phyloP scores from a whole-genome alignment of 2,113 vertebrate genomes.

The Macrotus californicus region DNA sequence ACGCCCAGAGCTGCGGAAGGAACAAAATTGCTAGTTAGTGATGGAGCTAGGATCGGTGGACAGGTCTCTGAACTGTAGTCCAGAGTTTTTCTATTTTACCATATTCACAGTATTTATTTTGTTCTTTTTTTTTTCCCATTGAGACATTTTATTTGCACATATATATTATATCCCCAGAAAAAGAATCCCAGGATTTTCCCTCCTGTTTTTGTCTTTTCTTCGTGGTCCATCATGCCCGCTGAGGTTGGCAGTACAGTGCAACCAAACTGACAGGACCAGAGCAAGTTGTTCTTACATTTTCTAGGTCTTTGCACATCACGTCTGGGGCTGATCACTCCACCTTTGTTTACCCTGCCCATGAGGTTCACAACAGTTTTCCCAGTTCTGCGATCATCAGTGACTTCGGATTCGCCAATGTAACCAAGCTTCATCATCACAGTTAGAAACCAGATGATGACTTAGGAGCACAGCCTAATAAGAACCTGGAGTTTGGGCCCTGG shows the following conservation, averaged over 20 bases:
- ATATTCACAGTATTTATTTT: constrained; percentile 4
- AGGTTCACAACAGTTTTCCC: background rate
- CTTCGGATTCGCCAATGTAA: background rate
- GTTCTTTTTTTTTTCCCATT: background rate
- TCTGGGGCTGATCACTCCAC: background rate
- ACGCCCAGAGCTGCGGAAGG: background rate
- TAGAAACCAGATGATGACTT: background rate
- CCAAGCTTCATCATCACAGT: background rate
- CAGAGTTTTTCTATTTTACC: background rate
- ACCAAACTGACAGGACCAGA: background rate
- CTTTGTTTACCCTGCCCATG: background rate
- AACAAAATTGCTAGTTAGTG: background rate
- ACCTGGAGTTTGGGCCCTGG: background rate
- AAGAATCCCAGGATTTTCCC: background rate
- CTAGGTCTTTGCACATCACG: background rate
- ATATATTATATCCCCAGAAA: background rate
- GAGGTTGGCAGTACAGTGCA: background rate
- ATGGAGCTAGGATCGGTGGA: background rate
- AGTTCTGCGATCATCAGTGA: background rate
- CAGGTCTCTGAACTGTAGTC: background rate
- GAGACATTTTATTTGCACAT: background rate
- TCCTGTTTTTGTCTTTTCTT: background rate
- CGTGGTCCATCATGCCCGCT: background rate
- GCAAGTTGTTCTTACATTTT: background rate
- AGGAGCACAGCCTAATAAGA: background rate